A percentile compares a stretch with the other conserved stretches of the same genome.
Conservation (phyloP, 1,140 invertebrate species). For the Apis dorsata region DNA sequence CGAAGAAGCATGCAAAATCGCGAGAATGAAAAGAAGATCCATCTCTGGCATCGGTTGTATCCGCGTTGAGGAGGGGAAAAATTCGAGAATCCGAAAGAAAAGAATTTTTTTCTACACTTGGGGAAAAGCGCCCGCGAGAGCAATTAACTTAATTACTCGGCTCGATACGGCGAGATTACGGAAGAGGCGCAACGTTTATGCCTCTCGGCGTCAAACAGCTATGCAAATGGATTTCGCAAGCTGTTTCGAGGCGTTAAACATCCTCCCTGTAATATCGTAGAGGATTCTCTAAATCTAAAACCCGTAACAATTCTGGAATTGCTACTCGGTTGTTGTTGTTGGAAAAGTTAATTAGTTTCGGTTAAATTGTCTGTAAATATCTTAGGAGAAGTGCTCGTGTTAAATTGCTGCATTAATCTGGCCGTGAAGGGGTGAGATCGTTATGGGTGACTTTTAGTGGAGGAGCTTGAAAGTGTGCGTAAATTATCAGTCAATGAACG, state of each 20-base stretch:
- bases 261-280: background rate
- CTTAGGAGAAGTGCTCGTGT: background rate
- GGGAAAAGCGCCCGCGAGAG: slow-evolving; percentile 54
- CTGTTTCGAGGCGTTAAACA: slow-evolving; percentile 13
- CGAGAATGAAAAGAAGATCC: slow-evolving; percentile 13
- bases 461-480: background rate
- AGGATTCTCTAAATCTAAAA: background rate
- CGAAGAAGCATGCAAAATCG: background rate
- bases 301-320: background rate
- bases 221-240: slow-evolving; percentile 49
- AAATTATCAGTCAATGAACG: slow-evolving; percentile 31
- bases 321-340: background rate
- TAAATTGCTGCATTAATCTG: background rate
- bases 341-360: slow-evolving; percentile 26
- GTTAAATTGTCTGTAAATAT: slow-evolving; percentile 21
- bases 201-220: background rate
- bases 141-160: slow-evolving; percentile 69
- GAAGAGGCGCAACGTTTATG: slow-evolving; percentile 53
- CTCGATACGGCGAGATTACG: slow-evolving; percentile 55
- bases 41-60: slow-evolving; percentile 53
- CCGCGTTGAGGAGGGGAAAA: background rate
- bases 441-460: background rate
- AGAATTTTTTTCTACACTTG: slow-evolving; percentile 38
- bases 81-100: slow-evolving; percentile 10
- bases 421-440: background rate